Base-by-base conservation (phyloP, 2,113 vertebrate genomes). In the Pelusios castaneus region DNA sequence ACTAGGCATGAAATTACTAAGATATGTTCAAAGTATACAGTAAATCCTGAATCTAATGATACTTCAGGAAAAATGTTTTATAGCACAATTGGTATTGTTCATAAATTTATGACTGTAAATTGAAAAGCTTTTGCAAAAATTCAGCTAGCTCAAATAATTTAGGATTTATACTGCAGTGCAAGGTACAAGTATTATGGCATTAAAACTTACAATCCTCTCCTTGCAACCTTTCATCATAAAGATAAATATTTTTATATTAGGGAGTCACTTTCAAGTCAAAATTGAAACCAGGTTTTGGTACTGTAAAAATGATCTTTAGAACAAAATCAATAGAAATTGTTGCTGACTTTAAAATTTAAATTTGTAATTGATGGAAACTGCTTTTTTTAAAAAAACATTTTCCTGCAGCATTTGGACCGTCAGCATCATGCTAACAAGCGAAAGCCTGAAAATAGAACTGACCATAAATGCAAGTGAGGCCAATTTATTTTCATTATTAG, bases 71-170 rank as follows among this genome's bases (percentile, higher is more conserved):
- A 87, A 88, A 17, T 47, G 55, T 11, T 47, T 34, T 79, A 88
- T 9, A 43, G 24, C 80, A 29, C 54, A 25, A 24, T 67, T 79
- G 43, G 34, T 60, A 67, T 45, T 77, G 87, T 54, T 43, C 49
- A 27, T 19, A 19, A 5, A 82, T 89, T 75, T 84, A 80, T 82
- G 41, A 73, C 5, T 41, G 67, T 10, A 41, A 41, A 75, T 17
- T 27, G 24, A 75, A 75, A 75, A 75, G 12, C 34, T 93, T 85
- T 83, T 78, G 75, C 60, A 93, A 83, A 27, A 93, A 90, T 51
- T 83, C 81, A 85, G 51, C 94, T 92, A 76, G n/a, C 55, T 94
- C 76, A 94, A 90, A 19, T 17, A 87, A 84, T 84, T 90, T 86
- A 75, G 91, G 75, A 95, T 92, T 78, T 87, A 49, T 43, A 77